Conservation (phyloP, 2,113 vertebrate genomes). For the Oenanthe melanoleuca region DNA sequence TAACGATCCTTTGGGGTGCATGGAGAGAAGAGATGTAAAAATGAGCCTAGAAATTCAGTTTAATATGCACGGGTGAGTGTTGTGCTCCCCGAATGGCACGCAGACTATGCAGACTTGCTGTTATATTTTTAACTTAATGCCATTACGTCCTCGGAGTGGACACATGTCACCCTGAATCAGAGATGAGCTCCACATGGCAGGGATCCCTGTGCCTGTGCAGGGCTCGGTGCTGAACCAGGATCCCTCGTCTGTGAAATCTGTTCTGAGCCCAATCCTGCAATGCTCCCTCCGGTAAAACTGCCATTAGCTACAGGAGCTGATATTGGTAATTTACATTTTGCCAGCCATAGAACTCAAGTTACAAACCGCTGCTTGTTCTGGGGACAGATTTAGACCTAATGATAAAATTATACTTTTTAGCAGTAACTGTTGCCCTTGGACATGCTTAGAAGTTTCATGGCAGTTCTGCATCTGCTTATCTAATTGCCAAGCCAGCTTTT, state of each 20-base stretch:
- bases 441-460: slow-evolving; percentile 62
- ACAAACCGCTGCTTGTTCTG: slow-evolving; percentile 41
- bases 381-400: slow-evolving; percentile 73
- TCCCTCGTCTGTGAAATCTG: slow-evolving; percentile 50
- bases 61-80: slow-evolving; percentile 42
- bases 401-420: slow-evolving; percentile 69
- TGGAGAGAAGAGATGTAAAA: slow-evolving; percentile 41
- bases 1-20: slow-evolving; percentile 37
- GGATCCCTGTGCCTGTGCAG: neutral
- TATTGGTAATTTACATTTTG: slow-evolving; percentile 60
- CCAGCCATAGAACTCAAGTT: slow-evolving; percentile 19
- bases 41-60: slow-evolving; percentile 19
- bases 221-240: neutral
- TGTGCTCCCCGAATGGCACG: slow-evolving; percentile 47
- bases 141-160: slow-evolving; percentile 39
- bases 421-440: slow-evolving; percentile 62
- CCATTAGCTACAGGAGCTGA: slow-evolving; percentile 64
- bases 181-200: slow-evolving; percentile 62
- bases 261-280: slow-evolving; percentile 35
- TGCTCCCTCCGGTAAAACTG: slow-evolving; percentile 39
- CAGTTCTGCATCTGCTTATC: slow-evolving; percentile 63
- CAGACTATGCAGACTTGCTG: slow-evolving; percentile 32
- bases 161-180: slow-evolving; percentile 37
- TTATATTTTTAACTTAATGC: slow-evolving; percentile 65
- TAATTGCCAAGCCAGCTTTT: slow-evolving; percentile 35